These are phyloP conservation scores for Ochropleura plecta DNA, from an alignment of 2,888 invertebrate genomes.

Conservation along the genomic window DNA sequence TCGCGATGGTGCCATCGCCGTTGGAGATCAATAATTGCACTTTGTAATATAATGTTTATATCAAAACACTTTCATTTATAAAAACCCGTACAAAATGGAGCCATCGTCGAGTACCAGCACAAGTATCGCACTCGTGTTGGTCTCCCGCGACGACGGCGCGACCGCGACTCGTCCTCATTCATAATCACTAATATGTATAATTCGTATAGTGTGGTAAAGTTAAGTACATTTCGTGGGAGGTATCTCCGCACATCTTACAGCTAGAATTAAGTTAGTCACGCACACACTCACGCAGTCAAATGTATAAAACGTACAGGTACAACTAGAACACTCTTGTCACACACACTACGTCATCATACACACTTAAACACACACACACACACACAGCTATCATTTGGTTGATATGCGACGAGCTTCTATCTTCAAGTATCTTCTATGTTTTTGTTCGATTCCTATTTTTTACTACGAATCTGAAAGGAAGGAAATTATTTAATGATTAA, in stretches of 20 bases:
- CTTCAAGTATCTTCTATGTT: constrained; percentile 55
- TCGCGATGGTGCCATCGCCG: constrained; percentile 42
- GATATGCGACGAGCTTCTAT: constrained; percentile 69
- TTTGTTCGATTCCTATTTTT: constrained; percentile 64
- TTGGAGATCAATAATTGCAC: constrained; percentile 19
- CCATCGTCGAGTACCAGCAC: constrained; percentile 10
- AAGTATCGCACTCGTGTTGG: neutral
- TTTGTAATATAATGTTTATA: constrained; percentile 39
- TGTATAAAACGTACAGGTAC: constrained; percentile 62
- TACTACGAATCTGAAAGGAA: constrained; percentile 45
- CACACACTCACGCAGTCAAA: constrained; percentile 52
- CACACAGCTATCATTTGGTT: constrained; percentile 68
- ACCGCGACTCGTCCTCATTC: constrained; percentile 17
- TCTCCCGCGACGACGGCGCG: constrained; percentile 1
- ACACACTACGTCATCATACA: constrained; percentile 40
- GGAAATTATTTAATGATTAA: neutral
- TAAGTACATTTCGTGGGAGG: constrained; percentile 64
- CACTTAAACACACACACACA: constrained; percentile 40
- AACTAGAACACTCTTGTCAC: constrained; percentile 46
- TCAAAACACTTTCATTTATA: constrained; percentile 31
- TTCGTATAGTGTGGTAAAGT: constrained; percentile 58
- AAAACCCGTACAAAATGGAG: constrained; percentile 50
- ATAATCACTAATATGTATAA: constrained; percentile 49
- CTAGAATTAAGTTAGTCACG: constrained; percentile 61
- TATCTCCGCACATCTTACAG: constrained; percentile 62